phyloP scores from a whole-genome alignment of 1,140 invertebrate species.

The Drosophila orena region DNA sequence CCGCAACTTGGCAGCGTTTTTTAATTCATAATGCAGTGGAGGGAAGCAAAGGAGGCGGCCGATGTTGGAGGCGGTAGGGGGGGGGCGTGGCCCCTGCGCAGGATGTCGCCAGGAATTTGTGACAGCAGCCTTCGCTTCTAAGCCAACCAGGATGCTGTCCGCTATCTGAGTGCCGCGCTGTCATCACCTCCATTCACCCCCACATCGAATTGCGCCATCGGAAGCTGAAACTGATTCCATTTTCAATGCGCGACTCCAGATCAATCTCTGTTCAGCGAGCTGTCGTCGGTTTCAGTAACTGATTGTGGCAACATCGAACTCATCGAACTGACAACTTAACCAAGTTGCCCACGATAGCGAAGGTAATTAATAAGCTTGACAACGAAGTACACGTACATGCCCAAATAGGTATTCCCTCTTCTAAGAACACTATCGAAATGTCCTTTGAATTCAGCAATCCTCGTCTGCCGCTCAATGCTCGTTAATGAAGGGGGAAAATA shows the following conservation, averaged over 20 bases:
- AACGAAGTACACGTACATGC: not conserved
- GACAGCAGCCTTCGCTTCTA: constrained; percentile 37
- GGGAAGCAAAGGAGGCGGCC: not conserved
- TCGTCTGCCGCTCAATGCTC: not conserved
- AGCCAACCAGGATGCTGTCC: constrained; percentile 33
- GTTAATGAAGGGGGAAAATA: constrained; percentile 26
- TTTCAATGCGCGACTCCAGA: constrained; percentile 25
- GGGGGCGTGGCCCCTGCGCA: constrained; percentile 8
- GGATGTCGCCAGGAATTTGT: constrained; percentile 45
- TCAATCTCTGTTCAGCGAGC: constrained; percentile 38
- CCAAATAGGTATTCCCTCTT: not conserved
- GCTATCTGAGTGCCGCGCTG: constrained; percentile 13
- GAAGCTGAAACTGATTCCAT: constrained; percentile 44
- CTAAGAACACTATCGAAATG: not conserved
- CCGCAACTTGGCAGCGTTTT: constrained; percentile 58
- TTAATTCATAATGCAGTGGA: constrained; percentile 69
- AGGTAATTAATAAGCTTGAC: constrained; percentile 21
- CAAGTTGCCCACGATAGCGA: not conserved
- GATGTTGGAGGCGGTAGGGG: too few relatives aligned
- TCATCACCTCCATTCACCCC: constrained; percentile 13
- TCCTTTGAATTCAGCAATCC: not conserved
- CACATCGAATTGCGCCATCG: not conserved
- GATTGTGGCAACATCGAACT: not conserved
- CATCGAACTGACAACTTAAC: not conserved
- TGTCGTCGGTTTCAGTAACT: not conserved